phyloP scores from a whole-genome alignment of 1,140 invertebrate genomes.

The Rhagoletis pomonella region DNA sequence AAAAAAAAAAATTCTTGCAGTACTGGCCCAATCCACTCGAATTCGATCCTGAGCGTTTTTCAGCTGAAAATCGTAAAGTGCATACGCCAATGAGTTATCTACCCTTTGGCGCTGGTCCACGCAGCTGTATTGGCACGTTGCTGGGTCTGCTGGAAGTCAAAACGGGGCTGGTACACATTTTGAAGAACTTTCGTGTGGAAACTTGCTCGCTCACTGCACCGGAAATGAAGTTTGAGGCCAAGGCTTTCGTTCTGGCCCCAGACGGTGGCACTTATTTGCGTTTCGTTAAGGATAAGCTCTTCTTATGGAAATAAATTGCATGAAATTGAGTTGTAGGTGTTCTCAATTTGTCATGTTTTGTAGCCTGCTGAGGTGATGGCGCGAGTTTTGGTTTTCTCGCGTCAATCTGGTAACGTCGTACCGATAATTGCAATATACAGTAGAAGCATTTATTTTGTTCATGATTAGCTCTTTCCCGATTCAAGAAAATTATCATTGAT shows the following conservation, averaged over 20 bases:
- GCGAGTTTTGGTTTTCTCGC: too few species aligned
- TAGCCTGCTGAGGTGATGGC: too few species aligned
- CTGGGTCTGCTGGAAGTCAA: conserved; percentile 68
- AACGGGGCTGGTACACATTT: conserved; percentile 65
- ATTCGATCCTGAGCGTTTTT: conserved; percentile 81
- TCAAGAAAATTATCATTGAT: too few species aligned
- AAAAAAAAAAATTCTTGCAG: conserved; percentile 77
- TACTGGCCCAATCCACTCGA: conserved; percentile 80
- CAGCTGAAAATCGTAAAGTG: conserved; percentile 71
- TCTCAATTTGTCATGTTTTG: too few species aligned
- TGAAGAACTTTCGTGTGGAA: conserved; percentile 65
- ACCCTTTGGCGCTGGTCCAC: conserved; percentile 86
- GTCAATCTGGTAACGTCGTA: too few species aligned
- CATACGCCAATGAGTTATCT: conserved; percentile 78
- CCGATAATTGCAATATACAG: too few species aligned
- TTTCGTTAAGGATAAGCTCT: conserved; percentile 63
- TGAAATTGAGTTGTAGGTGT: too few species aligned
- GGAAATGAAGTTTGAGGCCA: conserved; percentile 64
- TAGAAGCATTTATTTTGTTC: too few species aligned
- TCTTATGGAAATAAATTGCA: neutral
- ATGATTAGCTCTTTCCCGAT: too few species aligned
- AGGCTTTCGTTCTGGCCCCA: conserved; percentile 62
- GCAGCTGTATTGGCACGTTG: conserved; percentile 83
- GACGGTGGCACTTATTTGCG: conserved; percentile 60
- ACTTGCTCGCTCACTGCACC: conserved; percentile 59